Evolutionary conservation across 1,140 invertebrate species (phyloP).

Genomic region (Pachypsylla venusta): DNA sequence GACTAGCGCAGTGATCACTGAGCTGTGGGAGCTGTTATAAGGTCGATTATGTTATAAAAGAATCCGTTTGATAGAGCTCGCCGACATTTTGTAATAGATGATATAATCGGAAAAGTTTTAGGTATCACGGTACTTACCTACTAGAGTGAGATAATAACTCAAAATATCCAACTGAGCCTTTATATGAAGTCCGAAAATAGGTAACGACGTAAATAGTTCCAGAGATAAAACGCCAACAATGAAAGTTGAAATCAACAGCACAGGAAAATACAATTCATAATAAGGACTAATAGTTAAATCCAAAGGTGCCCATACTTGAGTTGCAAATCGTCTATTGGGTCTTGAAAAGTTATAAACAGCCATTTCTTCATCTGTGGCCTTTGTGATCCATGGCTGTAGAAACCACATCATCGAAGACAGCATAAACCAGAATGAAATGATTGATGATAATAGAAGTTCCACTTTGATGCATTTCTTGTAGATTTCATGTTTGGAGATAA

Average conservation of each 20-base stretch:
- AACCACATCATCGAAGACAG: not conserved
- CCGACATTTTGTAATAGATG: too few relatives aligned
- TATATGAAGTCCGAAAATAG: not conserved
- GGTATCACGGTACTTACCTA: too few relatives aligned
- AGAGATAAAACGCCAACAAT: not conserved
- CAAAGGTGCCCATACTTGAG: not conserved
- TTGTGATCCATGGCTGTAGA: not conserved
- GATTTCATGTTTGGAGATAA: not conserved
- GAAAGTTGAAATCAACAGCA: not conserved
- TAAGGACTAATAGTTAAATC: not conserved
- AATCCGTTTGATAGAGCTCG: too few relatives aligned
- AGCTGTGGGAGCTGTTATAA: too few relatives aligned
- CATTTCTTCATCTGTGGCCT: not conserved
- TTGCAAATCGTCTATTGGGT: not conserved
- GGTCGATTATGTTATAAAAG: too few relatives aligned
- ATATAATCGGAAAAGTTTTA: too few relatives aligned
- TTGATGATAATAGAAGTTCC: not conserved
- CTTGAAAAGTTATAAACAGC: not conserved
- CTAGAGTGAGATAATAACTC: not conserved
- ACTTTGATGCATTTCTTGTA: not conserved
- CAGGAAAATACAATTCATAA: not conserved
- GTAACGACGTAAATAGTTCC: not conserved
- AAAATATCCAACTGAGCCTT: conserved; percentile 1
- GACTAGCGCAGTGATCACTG: too few relatives aligned
- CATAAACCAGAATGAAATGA: not conserved